A percentile compares a stretch with the other conserved stretches of the same genome.
Conservation (phyloP, 2,113 vertebrate species). For the Tragelaphus strepsiceros region DNA sequence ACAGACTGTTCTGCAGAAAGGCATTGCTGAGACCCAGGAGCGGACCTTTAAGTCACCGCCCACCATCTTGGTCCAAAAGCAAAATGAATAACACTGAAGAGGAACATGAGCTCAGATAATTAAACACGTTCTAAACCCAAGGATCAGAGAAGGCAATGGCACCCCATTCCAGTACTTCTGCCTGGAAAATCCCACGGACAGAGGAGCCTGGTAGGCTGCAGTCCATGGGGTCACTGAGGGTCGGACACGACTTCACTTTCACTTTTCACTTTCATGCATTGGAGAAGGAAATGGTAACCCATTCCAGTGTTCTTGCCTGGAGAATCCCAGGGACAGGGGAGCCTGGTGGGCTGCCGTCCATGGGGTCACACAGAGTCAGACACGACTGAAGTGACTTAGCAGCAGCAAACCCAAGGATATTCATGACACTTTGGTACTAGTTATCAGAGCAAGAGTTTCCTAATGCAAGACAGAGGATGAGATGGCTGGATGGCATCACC, state of each 20-base stretch:
- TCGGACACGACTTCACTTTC: too few species aligned
- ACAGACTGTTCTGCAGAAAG: neutral
- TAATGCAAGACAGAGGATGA: neutral
- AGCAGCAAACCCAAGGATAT: neutral
- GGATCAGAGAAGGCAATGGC: neutral
- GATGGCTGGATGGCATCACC: accelerated
- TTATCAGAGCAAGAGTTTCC: neutral
- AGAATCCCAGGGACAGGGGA: too few species aligned
- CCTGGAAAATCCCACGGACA: too few species aligned
- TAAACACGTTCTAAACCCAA: neutral
- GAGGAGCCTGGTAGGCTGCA: too few species aligned
- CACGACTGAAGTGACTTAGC: too few species aligned
- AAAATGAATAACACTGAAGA: neutral
- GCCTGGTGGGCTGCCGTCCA: too few species aligned
- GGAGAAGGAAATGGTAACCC: too few species aligned
- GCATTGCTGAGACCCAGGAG: neutral
- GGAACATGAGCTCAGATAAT: neutral
- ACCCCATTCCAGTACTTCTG: too few species aligned
- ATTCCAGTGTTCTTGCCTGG: too few species aligned
- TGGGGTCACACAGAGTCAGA: too few species aligned
- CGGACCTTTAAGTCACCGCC: neutral
- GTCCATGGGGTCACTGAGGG: too few species aligned
- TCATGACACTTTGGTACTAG: neutral
- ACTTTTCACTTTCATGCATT: too few species aligned
- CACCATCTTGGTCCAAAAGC: neutral